Evolutionary conservation across 1,140 invertebrate species (phyloP), one percentile per base, ranked within the genome.

Genomic region (Heliconius himera): DNA sequence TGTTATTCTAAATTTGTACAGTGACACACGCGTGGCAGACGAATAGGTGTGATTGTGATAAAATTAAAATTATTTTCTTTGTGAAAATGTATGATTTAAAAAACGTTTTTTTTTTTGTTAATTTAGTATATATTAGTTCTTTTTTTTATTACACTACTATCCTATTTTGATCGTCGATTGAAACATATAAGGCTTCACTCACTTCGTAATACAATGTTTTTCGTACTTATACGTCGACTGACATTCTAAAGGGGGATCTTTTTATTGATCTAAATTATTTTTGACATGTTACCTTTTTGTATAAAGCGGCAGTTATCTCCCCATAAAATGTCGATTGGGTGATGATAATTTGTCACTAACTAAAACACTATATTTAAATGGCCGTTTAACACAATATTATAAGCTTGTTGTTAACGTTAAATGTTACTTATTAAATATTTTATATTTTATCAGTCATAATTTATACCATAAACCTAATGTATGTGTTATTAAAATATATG

Each of bases 1-100:
- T 72, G 70, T 72, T 38, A 72, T 72, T 72, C 36, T 72, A 72
- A 72, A 36, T 72, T 8, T 72, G 70, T 72, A 72, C 60, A 29
- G 8, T 66, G 60, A 66, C 60, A 66, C 60, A 66, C 60, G 60
- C 60, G 60, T 66, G 26, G 60, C 60, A 66, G 60, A 66, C 9
- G 26, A 29, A 11, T 26, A 22, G 2, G 22, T n/a, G 8, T 51
- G 49, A 51, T 26, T 66, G 4, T 66, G 2, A 29, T 66, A 5
- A 6, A 4, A 66, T 29, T 66, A 0, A 29, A 66, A 66, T 66
- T 29, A 66, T 29, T 66, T 26, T 22, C 60, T 26, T 26, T 16
- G 11, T 29, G 26, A 2, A 66, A 22, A 3, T 60, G 8, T 60
- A 56, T 22, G n/a, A 22, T 8, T 56, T 49, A 3, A 6, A 33